phyloP scores from a whole-genome alignment of 2,113 vertebrate genomes.

The Struthidea cinerea region DNA sequence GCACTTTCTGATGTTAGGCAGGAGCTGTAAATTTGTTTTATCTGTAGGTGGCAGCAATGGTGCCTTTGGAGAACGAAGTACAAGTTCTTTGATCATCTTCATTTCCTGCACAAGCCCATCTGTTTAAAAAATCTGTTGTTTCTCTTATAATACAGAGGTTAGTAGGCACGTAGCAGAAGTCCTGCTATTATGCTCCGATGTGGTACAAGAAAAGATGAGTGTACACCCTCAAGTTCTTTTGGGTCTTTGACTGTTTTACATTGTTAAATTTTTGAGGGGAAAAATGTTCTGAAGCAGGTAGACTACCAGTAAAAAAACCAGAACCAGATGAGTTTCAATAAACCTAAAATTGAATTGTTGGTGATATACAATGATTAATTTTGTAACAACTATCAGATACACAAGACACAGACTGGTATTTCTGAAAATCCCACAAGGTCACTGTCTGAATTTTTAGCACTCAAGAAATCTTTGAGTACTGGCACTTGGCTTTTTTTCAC shows the following conservation, averaged over 20 bases:
- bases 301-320: not conserved
- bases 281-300: not conserved
- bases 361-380: not conserved
- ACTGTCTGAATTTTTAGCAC: not conserved
- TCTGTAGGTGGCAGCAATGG: slow-evolving; percentile 46
- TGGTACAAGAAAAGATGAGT: not conserved
- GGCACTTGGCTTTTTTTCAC: not conserved
- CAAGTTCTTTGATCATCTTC: not conserved
- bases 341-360: not conserved
- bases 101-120: not conserved
- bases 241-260: not conserved
- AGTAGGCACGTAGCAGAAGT: not conserved
- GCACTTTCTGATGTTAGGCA: not conserved
- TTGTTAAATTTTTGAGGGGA: not conserved
- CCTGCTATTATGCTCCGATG: not conserved
- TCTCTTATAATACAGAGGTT: not conserved
- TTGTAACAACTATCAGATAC: not conserved
- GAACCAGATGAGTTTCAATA: not conserved
- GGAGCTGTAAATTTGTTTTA: not conserved
- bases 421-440: not conserved
- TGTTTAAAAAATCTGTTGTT: not conserved
- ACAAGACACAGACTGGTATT: not conserved
- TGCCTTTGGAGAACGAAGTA: not conserved
- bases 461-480: not conserved
- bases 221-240: not conserved